A percentile compares a stretch with the other conserved stretches of the same genome.
Evolutionary conservation across 2,888 invertebrate species (phyloP).

Genomic region (Athripsodes cinereus): DNA sequence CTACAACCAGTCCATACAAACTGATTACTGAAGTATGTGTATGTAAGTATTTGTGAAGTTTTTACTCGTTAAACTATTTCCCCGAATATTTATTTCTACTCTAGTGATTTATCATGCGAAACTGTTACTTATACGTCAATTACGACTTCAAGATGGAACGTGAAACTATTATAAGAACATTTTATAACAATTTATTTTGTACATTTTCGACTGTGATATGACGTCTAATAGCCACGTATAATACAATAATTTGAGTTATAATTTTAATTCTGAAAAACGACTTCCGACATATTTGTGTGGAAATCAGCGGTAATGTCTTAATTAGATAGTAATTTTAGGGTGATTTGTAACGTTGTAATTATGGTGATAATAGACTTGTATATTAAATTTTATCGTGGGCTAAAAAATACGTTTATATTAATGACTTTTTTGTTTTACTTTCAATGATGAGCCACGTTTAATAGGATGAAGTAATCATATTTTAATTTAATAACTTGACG

Average conservation of each 20-base stretch:
- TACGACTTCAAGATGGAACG: too few relatives aligned
- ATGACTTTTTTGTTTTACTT: slow-evolving; percentile 2
- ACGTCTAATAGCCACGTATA: neutral
- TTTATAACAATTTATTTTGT: too few relatives aligned
- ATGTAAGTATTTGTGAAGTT: too few relatives aligned
- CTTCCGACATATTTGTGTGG: slow-evolving; percentile 14
- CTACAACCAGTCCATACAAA: too few relatives aligned
- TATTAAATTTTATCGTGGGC: slow-evolving; percentile 1
- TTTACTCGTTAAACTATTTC: too few relatives aligned
- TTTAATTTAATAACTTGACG: too few relatives aligned
- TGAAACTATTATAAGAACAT: too few relatives aligned
- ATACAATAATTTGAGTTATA: slow-evolving; percentile 11
- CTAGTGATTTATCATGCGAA: too few relatives aligned
- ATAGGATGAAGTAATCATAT: neutral
- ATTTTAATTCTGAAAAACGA: slow-evolving; percentile 14
- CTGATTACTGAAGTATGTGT: too few relatives aligned
- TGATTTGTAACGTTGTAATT: slow-evolving; percentile 13
- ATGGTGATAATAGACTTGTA: neutral
- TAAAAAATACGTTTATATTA: slow-evolving; percentile 6
- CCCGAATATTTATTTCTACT: too few relatives aligned
- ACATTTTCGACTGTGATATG: too few relatives aligned
- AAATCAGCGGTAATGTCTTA: slow-evolving; percentile 14
- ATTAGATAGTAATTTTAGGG: slow-evolving; percentile 13
- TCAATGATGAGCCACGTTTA: neutral
- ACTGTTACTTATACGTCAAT: too few relatives aligned